Evolutionary conservation across 2,797 vertebrate species (phyloP).

Genomic region (Xenentodon cancila): DNA sequence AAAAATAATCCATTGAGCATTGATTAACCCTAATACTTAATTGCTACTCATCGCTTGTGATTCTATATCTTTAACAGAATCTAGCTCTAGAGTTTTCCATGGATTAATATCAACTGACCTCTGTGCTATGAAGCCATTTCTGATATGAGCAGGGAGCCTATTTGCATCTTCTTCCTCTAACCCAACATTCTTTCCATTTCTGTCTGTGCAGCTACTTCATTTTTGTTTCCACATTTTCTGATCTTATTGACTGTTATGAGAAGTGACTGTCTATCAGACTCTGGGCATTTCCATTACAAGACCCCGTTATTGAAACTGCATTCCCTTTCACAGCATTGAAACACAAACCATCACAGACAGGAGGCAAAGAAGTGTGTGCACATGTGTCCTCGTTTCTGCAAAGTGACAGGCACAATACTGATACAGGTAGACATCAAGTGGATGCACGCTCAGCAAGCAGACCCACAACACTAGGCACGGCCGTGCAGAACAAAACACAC

Average conservation of each 20-base stretch:
- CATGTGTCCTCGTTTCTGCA: neutral
- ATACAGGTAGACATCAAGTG: constrained; percentile 7
- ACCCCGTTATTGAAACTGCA: constrained; percentile 52
- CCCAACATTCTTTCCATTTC: constrained; percentile 10
- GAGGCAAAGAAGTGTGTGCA: neutral
- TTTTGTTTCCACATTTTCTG: constrained; percentile 27
- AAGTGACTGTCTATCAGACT: constrained; percentile 72
- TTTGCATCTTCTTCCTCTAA: neutral
- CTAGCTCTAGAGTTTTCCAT: neutral
- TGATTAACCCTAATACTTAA: neutral
- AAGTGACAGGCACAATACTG: constrained; percentile 1
- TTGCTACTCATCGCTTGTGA: neutral
- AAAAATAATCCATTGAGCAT: neutral
- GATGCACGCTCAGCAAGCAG: constrained; percentile 23
- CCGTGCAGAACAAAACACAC: constrained; percentile 4
- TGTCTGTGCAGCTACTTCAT: constrained; percentile 18
- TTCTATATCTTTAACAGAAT: neutral
- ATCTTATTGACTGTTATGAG: constrained; percentile 66
- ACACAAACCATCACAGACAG: constrained; percentile 24
- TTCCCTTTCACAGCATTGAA: constrained; percentile 39
- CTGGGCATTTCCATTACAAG: constrained; percentile 68
- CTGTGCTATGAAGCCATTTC: constrained; percentile 9
- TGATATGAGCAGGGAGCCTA: neutral
- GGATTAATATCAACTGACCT: constrained; percentile 5
- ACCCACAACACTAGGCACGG: constrained; percentile 1